Evolutionary conservation across 2,113 vertebrate genomes (phyloP).

Genomic region (Seriola rivoliana): DNA sequence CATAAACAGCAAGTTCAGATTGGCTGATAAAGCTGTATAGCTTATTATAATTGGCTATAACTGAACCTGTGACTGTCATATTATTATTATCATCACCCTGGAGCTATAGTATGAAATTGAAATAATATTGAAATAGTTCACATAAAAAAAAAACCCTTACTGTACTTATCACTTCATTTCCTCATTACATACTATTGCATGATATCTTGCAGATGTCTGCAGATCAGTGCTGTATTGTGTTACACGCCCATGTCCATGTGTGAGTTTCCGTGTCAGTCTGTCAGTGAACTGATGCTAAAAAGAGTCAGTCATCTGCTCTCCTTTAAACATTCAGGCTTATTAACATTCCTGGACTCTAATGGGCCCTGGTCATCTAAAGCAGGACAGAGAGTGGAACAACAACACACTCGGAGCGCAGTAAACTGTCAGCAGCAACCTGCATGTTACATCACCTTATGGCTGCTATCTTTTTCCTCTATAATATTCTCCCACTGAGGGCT

Average conservation of each 20-base stretch:
- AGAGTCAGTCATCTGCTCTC: constrained; percentile 59
- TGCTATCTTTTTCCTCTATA: neutral
- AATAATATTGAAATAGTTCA: neutral
- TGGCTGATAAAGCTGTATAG: constrained; percentile 14
- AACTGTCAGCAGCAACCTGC: constrained; percentile 27
- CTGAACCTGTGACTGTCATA: constrained; percentile 4
- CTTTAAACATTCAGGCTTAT: constrained; percentile 78
- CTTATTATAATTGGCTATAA: constrained; percentile 35
- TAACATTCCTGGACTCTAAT: constrained; percentile 84
- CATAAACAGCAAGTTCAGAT: constrained; percentile 26
- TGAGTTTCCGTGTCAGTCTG: constrained; percentile 26
- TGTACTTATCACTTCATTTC: neutral
- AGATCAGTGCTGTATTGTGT: neutral
- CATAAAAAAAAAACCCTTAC: neutral
- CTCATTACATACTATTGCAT: neutral
- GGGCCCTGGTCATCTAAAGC: constrained; percentile 61
- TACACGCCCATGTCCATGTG: constrained; percentile 6
- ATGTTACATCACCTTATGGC: constrained; percentile 40
- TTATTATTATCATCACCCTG: constrained; percentile 16
- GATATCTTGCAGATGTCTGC: constrained; percentile 42
- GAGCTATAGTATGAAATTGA: neutral
- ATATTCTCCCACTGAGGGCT: constrained; percentile 19
- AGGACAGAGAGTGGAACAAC: constrained; percentile 38
- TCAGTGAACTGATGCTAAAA: constrained; percentile 66
- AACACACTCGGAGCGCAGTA: constrained; percentile 24